Conservation (phyloP, 2,888 invertebrate species). For the Deroplatys truncata region DNA sequence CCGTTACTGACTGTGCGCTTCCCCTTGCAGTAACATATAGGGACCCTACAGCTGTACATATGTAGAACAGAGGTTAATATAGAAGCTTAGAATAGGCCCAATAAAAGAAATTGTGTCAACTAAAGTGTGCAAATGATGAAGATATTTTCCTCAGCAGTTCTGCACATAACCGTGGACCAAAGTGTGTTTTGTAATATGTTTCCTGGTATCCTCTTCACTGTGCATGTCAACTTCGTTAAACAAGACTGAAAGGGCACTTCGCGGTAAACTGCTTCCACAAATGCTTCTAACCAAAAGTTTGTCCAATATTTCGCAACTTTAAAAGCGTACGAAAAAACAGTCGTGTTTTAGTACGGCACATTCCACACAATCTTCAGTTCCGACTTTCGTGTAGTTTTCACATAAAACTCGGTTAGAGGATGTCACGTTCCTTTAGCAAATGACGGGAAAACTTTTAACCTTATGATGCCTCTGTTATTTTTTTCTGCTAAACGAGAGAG, state of each 20-base stretch:
- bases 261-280: no score
- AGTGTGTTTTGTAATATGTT: background rate
- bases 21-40: background rate
- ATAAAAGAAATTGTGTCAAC: background rate
- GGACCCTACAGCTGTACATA: background rate
- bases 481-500: no score
- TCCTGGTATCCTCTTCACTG: background rate
- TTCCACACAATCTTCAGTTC: no score
- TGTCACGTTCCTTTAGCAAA: no score
- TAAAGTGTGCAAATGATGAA: background rate
- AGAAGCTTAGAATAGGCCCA: background rate
- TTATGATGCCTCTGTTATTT: no score
- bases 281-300: no score
- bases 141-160: background rate
- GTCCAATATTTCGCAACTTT: no score
- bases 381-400: no score
- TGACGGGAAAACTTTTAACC: no score
- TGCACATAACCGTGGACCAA: background rate
- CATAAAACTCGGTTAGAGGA: no score
- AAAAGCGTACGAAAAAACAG: no score
- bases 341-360: no score
- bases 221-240: background rate
- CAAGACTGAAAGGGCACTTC: background rate
- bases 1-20: background rate
- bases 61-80: background rate